Evolutionary conservation across 1,140 invertebrate genomes (phyloP).

Genomic region (Drosophila arizonae): DNA sequence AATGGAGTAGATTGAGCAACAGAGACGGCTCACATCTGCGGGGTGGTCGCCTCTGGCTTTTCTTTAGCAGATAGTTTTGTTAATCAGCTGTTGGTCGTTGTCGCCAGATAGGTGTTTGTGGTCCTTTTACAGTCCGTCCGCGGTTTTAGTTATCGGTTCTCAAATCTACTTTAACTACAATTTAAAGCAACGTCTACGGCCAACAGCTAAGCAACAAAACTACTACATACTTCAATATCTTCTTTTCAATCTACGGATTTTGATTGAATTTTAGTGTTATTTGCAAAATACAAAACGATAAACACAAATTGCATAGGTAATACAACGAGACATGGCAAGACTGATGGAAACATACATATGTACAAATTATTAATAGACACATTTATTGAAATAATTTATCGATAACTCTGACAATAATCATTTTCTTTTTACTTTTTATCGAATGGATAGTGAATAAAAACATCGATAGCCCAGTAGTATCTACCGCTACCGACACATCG

Average conservation of each 20-base stretch:
- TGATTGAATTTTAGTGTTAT: conserved; percentile 33
- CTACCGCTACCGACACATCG: too few species aligned
- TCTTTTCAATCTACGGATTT: conserved; percentile 49
- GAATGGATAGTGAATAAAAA: too few species aligned
- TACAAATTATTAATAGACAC: neutral
- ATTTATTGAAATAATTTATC: too few species aligned
- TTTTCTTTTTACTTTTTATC: too few species aligned
- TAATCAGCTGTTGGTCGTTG: conserved; percentile 69
- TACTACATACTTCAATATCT: conserved; percentile 64
- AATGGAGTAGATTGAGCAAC: too few species aligned
- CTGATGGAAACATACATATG: conserved; percentile 2
- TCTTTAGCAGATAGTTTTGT: conserved; percentile 59
- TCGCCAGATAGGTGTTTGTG: neutral
- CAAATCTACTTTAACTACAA: conserved; percentile 57
- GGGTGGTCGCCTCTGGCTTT: neutral
- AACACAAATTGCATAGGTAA: conserved; percentile 29
- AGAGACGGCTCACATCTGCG: too few species aligned
- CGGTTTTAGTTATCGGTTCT: conserved; percentile 21
- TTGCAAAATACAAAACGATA: conserved; percentile 46
- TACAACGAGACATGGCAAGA: conserved; percentile 7
- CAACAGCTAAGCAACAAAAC: conserved; percentile 80
- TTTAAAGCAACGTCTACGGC: conserved; percentile 58
- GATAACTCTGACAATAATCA: too few species aligned
- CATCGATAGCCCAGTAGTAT: too few species aligned
- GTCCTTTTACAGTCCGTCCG: conserved; percentile 24